These are phyloP conservation scores for Copidosoma floridanum DNA, from an alignment of 1,140 invertebrate species.

Conservation along the genomic window DNA sequence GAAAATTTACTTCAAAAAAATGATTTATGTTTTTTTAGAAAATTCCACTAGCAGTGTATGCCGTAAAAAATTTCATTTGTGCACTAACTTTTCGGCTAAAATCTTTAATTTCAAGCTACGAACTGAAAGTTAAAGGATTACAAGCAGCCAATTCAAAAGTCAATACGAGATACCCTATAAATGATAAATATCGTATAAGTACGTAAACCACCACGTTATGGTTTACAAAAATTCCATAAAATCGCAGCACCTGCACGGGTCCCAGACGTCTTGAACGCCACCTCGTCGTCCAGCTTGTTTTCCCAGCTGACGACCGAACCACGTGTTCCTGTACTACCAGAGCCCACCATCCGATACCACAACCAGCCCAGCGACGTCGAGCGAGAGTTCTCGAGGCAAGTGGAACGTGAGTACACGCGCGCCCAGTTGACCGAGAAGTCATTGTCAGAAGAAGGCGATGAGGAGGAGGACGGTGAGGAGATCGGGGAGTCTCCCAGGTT, in stretches of 20 bases:
- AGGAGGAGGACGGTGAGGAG: background rate
- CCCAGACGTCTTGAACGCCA: background rate
- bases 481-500: slow-evolving; percentile 6
- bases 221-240: background rate
- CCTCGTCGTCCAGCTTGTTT: background rate
- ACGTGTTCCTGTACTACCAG: background rate
- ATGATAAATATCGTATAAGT: too few species aligned
- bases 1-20: too few species aligned
- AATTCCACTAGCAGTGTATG: too few species aligned
- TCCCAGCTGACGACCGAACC: slow-evolving; percentile 15
- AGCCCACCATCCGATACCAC: background rate
- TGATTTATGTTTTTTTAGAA: too few species aligned
- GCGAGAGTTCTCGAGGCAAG: slow-evolving; percentile 12
- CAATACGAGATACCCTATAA: too few species aligned
- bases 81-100: too few species aligned
- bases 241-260: background rate
- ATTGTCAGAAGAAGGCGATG: background rate
- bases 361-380: background rate
- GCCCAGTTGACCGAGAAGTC: background rate
- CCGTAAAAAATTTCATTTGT: too few species aligned
- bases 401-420: slow-evolving; percentile 5
- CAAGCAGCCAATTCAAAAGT: too few species aligned
- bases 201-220: background rate
- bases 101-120: too few species aligned
- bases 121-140: too few species aligned